Conservation (phyloP, 2,113 vertebrate species). For the Sceloporus tristichus region DNA sequence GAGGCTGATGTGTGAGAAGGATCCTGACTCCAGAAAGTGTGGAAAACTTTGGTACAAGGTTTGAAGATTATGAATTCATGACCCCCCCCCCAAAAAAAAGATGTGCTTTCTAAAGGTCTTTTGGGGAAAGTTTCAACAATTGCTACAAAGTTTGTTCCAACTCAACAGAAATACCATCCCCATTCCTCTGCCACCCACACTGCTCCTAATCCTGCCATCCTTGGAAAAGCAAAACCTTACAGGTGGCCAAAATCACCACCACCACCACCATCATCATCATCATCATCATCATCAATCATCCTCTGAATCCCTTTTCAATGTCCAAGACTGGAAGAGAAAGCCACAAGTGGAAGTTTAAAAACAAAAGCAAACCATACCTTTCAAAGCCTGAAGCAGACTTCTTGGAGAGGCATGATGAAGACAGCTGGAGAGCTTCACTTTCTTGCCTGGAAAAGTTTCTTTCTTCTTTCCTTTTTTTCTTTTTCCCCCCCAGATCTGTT, state of each 20-base stretch:
- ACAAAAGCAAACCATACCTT: conserved; percentile 20
- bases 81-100: background rate
- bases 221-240: background rate
- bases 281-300: no score
- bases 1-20: background rate
- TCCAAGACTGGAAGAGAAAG: background rate
- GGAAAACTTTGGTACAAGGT: background rate
- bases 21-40: background rate
- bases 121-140: background rate
- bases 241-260: background rate
- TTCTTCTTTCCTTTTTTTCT: no score
- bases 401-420: background rate
- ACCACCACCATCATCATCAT: no score
- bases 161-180: background rate
- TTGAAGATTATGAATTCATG: background rate
- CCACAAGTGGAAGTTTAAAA: background rate
- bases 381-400: background rate
- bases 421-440: background rate
- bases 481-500: background rate
- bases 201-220: background rate
- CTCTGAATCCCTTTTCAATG: background rate
- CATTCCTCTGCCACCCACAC: background rate
- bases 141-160: no score
- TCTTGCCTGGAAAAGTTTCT: background rate
- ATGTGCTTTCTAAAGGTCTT: background rate